Evolutionary conservation across 2,888 invertebrate species (phyloP).

Genomic region (Drosophila robusta): DNA sequence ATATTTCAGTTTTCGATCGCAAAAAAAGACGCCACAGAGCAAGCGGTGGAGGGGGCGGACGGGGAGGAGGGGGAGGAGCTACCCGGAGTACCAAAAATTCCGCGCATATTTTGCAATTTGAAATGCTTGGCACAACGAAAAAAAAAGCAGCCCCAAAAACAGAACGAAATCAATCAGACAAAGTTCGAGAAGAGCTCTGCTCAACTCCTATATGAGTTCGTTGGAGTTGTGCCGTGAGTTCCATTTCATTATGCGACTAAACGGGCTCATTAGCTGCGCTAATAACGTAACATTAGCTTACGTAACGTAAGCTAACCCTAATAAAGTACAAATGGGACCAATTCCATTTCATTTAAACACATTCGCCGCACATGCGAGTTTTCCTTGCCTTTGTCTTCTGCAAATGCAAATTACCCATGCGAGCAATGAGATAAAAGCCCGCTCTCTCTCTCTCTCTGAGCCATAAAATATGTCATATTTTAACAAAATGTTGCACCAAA

Average conservation of each 20-base stretch:
- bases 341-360: constrained; percentile 77
- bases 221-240: not conserved
- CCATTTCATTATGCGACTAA: constrained; percentile 53
- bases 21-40: constrained; percentile 42
- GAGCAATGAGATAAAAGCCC: constrained; percentile 71
- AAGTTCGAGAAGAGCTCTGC: constrained; percentile 7
- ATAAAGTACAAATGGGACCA: constrained; percentile 83
- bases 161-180: constrained; percentile 49
- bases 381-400: constrained; percentile 19
- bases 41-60: no score
- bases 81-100: constrained; percentile 73
- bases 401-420: constrained; percentile 74
- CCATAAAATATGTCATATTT: constrained; percentile 84
- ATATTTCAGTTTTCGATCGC: constrained; percentile 55
- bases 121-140: constrained; percentile 37
- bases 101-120: constrained; percentile 71
- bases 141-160: constrained; percentile 5
- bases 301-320: constrained; percentile 58
- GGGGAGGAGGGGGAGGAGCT: no score
- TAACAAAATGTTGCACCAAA: constrained; percentile 76
- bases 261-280: constrained; percentile 42
- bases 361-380: constrained; percentile 43
- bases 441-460: constrained; percentile 53
- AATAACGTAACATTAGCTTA: constrained; percentile 3
- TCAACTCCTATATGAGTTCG: no score